Base-by-base conservation (phyloP, 2,797 vertebrate species). In the Poecilia gillii region DNA sequence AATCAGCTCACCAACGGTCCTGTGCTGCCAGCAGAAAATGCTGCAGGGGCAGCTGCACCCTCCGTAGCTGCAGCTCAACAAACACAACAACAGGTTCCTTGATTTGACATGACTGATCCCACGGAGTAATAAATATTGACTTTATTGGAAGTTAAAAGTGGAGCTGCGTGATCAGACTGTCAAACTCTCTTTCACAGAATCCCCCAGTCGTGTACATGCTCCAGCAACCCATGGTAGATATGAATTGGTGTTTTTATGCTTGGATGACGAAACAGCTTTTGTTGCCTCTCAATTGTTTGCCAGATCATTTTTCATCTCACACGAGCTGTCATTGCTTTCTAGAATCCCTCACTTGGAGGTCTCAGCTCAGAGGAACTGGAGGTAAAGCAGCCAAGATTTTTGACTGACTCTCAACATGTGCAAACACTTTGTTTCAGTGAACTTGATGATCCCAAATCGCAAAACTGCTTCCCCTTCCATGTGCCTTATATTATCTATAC, bases 291-390 rank as follows among this genome's bases (percentile, higher is more conserved):
- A 51, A 41, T 25, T 74, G 7, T 68, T 79, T 77, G 4, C 64
- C 74, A 83, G 25, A 28, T 31, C 11, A 51, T 78, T 75, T 73
- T 77, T 84, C 23, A 72, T 79, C 80, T 82, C 7, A 78, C 39
- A 46, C 87, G 31, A 80, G 43, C 39, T 87, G 18, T 80, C 20
- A 64, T 81, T 87, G 62, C 73, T 82, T 68, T 51, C 28, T 49
- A 94, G 93, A 89, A 72, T 73, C 70, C 87, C 53, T 68, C 75
- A 31, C 85, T 93, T 87, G 91, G 89, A 80, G 88, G 85, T 79
- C 84, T 94, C 3, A 95, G 93, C 85, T 95, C 91, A 4, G 94
- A 95, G 81, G 93, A 94, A 84, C 90, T 94, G 6, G 77, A 91
- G 92, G 94, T 95, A 88, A 90, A 14, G 28, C 72, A 75, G 81